Conservation (phyloP, 1,140 invertebrate genomes). For the Homalodisca vitripennis region DNA sequence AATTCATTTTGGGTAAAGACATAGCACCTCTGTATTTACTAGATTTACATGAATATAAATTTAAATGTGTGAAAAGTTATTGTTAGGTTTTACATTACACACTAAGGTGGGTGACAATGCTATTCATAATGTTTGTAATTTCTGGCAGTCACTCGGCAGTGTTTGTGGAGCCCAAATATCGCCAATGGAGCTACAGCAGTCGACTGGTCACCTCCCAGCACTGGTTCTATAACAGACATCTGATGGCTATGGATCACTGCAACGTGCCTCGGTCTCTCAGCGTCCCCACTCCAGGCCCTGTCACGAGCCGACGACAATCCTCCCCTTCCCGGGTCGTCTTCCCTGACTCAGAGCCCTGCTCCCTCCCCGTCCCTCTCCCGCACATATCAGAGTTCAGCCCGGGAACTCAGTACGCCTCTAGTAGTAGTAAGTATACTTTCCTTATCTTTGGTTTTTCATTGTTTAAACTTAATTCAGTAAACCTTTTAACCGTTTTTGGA, state of each 20-base stretch:
- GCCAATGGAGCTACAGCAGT: slow-evolving; percentile 42
- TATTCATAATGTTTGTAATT: background rate
- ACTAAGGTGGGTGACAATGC: too few species aligned
- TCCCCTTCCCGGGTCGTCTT: slow-evolving; percentile 32
- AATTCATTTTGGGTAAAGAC: too few species aligned
- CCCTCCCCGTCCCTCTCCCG: slow-evolving; percentile 44
- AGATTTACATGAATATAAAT: too few species aligned
- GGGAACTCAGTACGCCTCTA: slow-evolving; percentile 58
- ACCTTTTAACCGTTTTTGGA: background rate
- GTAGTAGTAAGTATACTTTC: slow-evolving; percentile 55
- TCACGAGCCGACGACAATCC: slow-evolving; percentile 31
- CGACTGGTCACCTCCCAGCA: slow-evolving; percentile 40
- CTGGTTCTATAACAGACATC: slow-evolving; percentile 47
- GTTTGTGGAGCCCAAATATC: slow-evolving; percentile 44
- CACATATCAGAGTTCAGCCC: slow-evolving; percentile 56
- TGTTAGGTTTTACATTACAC: too few species aligned
- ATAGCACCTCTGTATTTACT: too few species aligned
- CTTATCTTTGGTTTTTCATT: background rate
- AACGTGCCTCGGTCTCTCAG: slow-evolving; percentile 38
- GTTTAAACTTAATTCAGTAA: background rate
- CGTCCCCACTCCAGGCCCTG: slow-evolving; percentile 31
- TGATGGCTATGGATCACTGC: slow-evolving; percentile 32
- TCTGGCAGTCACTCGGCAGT: slow-evolving; percentile 44
- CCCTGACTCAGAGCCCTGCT: slow-evolving; percentile 33
- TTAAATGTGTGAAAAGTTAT: slow-evolving; percentile 24